These are phyloP conservation scores for Basileuterus tristriatus DNA, from an alignment of 2,797 vertebrate genomes.

Conservation along the genomic window DNA sequence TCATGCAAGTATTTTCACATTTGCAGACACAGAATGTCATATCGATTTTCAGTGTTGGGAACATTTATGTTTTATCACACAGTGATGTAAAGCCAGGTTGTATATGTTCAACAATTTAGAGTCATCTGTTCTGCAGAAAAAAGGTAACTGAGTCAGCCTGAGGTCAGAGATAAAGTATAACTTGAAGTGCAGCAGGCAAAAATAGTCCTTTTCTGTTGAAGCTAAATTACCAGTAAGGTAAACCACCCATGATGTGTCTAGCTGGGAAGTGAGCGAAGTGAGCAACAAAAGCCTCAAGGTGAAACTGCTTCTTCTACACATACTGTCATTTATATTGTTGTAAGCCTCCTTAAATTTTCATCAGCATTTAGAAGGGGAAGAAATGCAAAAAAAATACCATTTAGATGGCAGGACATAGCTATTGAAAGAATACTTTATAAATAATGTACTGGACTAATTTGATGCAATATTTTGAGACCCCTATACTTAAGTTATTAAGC, in stretches of 20 bases:
- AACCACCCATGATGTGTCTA: neutral
- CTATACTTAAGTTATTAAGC: neutral
- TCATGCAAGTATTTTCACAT: neutral
- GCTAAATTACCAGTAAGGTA: neutral
- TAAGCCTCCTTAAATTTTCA: neutral
- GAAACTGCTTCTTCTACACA: neutral
- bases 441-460: neutral
- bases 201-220: neutral
- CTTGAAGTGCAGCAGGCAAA: neutral
- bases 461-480: neutral
- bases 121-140: neutral
- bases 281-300: slow-evolving; percentile 29
- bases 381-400: neutral
- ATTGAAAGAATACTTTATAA: neutral
- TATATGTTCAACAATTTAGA: neutral
- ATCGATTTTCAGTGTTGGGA: neutral
- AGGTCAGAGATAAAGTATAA: slow-evolving; percentile 7
- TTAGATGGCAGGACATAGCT: neutral
- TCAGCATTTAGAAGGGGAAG: neutral
- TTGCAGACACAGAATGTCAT: neutral
- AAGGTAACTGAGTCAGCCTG: neutral
- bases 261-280: neutral
- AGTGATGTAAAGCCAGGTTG: neutral
- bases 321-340: neutral
- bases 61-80: neutral